Base-by-base conservation (phyloP, 2,888 invertebrate genomes). In the Argynnis bischoffii region DNA sequence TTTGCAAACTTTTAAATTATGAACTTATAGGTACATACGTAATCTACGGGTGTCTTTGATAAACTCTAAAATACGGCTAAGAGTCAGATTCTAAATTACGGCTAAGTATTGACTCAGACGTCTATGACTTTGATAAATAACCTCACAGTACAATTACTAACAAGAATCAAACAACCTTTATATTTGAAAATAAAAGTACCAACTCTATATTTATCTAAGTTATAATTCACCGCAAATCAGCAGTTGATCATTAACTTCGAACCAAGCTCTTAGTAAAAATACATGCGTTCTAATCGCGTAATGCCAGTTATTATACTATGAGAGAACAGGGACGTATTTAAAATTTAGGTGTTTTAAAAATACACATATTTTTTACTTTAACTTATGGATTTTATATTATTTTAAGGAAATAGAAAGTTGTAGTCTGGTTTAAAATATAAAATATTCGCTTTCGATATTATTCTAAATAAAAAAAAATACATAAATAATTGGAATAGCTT, bases 261-360 rank as follows among this genome's bases (percentile, higher is more conserved):
- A 69, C 69, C 75, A 79, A 78, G 79, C 76, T 78, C 79, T 83
- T 83, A 85, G 84, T 85, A 84, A 86, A 85, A 89, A 88, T 85
- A 83, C 73, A 68, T 57, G 78, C 72, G 69, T 77, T 79, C 81
- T 87, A 86, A 88, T 86, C 81, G 85, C 77, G 81, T 89, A 88
- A 90, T 88, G 78, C 81, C 76, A 82, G 85, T 88, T 81, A 87
- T 88, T 87, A 87, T 79, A 79, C 75, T 72, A 74, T 78, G 78
- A 86, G 83, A 84, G 83, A 71, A 78, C 88, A 84, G 87, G 72
- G 66, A 50, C 70, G 85, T 47, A 85, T 69, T 85, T 18, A 2
- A 56, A 6, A 35, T n/a, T 18, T 56, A 31, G 13, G 53, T 26
- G 41, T 16, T 14, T n/a, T 47, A 14, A 15, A 11, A 3, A 55